Evolutionary conservation across 2,797 vertebrate species (phyloP).

Genomic region (Masticophis lateralis): DNA sequence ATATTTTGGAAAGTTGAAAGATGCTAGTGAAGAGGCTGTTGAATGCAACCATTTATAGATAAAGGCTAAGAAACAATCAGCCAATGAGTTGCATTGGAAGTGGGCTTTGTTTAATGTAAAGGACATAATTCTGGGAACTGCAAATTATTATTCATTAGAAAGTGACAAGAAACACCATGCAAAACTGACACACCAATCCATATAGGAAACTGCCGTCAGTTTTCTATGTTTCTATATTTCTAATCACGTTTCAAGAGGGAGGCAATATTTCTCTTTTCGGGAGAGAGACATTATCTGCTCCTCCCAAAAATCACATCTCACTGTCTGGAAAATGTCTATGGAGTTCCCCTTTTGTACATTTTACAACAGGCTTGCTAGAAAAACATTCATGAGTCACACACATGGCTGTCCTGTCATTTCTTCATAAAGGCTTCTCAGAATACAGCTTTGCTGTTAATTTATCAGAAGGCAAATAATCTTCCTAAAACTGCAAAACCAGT

Average conservation of each 20-base stretch:
- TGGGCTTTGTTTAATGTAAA: background rate
- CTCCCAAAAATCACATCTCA: background rate
- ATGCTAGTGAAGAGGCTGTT: background rate
- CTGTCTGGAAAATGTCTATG: background rate
- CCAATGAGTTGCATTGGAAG: background rate
- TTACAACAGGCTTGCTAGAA: background rate
- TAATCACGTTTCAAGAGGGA: background rate
- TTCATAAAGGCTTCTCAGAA: background rate
- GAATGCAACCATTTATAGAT: background rate
- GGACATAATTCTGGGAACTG: background rate
- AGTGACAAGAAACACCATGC: background rate
- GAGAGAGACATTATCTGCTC: background rate
- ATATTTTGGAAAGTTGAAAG: background rate
- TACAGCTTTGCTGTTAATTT: background rate
- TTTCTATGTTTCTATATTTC: background rate
- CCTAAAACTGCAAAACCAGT: background rate
- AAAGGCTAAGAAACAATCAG: background rate
- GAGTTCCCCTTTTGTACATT: background rate
- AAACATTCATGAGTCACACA: background rate
- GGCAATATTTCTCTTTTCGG: background rate
- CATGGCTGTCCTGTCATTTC: background rate
- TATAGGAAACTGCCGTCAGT: background rate
- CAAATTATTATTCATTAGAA: background rate
- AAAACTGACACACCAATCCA: background rate
- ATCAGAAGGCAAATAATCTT: background rate